Evolutionary conservation across 2,888 invertebrate species (phyloP), one percentile per base, ranked within the genome.

Genomic region (Pachliopta kotzebuea): DNA sequence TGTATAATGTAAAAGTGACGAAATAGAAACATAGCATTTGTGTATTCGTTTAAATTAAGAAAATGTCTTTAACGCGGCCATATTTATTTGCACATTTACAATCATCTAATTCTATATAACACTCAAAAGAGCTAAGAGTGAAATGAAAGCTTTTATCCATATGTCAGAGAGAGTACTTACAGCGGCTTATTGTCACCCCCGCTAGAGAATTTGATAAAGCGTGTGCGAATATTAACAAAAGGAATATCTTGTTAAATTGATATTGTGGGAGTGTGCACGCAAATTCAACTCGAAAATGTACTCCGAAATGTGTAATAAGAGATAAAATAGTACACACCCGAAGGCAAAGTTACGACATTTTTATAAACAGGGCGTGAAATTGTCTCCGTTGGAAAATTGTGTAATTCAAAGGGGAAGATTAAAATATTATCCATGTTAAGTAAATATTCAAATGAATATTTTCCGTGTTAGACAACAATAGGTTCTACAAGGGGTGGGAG

Each of bases 381-480:
- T 91, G 90, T 90, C 90, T 91, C 89, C 88, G 88, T 81, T 88
- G 86, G 90, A 90, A 91, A 91, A 88, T n/a, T 89, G 90, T 91
- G 87, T 91, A 90, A 90, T 90, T 90, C 90, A 90, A 88, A 91
- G 90, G 92, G 92, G 92, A 90, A 92, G 92, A 92, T 92, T 92
- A 92, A 92, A 92, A 92, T 92, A 92, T 92, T 92, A 92, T 92
- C 90, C 92, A 90, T 91, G 92, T 92, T 92, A 91, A 92, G 92
- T 92, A 92, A 92, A 92, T 92, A 92, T 92, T 92, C 91, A 90
- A 91, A 90, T 92, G 91, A 92, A 92, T 92, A 92, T 92, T 92
- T 92, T 90, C 91, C 88, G 87, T 90, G 92, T 92, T 90, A 90
- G 87, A 90, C 90, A 90, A 92, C 91, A 90, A 90, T 89, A 82